Conservation (phyloP, 2,888 invertebrate genomes). For the Dinocampus coccinellae region DNA sequence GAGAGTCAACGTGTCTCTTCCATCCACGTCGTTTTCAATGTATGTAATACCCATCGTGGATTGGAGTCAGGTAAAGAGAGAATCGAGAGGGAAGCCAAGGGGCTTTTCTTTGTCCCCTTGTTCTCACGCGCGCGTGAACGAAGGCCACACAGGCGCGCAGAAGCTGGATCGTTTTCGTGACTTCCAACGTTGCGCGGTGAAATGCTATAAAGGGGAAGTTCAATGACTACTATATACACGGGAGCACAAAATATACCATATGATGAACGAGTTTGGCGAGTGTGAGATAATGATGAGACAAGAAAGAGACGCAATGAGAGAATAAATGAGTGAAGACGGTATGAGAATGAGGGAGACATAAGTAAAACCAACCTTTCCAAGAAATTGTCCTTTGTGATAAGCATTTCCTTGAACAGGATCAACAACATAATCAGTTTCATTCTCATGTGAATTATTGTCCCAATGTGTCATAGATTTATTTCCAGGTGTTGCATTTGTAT, state of each 20-base stretch:
- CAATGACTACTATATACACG: slow-evolving; percentile 9
- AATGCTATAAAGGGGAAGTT: not conserved
- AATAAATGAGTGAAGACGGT: not conserved
- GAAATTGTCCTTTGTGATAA: slow-evolving; percentile 62
- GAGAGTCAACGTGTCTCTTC: slow-evolving; percentile 35
- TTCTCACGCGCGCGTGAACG: slow-evolving; percentile 28
- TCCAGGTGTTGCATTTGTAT: not conserved
- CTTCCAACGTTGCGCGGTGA: not conserved
- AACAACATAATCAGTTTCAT: slow-evolving; percentile 60
- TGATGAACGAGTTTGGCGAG: slow-evolving; percentile 30
- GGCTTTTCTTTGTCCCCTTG: slow-evolving; percentile 21
- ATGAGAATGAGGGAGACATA: not conserved
- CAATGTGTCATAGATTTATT: slow-evolving; percentile 51
- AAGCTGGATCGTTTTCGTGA: slow-evolving; percentile 25
- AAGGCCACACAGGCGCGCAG: slow-evolving; percentile 16
- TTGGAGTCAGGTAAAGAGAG: slow-evolving; percentile 20
- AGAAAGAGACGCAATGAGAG: slow-evolving; percentile 8
- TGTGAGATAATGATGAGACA: slow-evolving; percentile 31
- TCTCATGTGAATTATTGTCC: slow-evolving; percentile 51
- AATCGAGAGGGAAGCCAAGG: not conserved
- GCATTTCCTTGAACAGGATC: slow-evolving; percentile 63
- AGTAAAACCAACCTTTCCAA: slow-evolving; percentile 58
- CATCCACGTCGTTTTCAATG: not conserved
- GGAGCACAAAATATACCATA: slow-evolving; percentile 21
- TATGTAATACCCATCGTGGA: slow-evolving; percentile 15